Percentiles rank a stretch among this genome's conserved stretches.
Conservation (phyloP, 2,113 vertebrate genomes). For the Anarhynchus alexandrinus region DNA sequence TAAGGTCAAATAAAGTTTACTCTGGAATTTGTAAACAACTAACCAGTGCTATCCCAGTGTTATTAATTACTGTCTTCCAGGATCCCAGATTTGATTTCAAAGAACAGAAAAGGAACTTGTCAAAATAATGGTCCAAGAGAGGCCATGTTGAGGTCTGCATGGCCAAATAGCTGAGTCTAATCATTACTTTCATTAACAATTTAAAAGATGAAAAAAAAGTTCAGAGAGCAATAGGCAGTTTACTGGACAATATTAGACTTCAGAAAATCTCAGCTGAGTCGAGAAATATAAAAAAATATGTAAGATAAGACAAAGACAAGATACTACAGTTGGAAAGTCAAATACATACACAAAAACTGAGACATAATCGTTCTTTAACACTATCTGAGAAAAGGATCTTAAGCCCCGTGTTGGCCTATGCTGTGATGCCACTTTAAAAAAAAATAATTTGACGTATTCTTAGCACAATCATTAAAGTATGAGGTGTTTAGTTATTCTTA, state of each 20-base stretch:
- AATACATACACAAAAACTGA: not conserved
- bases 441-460: not conserved
- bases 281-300: not conserved
- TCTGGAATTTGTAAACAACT: conserved; percentile 22
- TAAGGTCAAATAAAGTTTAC: conserved; percentile 36
- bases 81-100: conserved; percentile 29
- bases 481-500: not conserved
- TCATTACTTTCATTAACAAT: not conserved
- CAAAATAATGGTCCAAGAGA: not conserved
- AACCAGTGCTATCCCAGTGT: not conserved
- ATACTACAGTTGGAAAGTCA: not conserved
- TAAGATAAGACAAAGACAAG: not conserved
- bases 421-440: not conserved
- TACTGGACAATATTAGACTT: not conserved
- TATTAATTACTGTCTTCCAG: conserved; percentile 14
- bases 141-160: not conserved
- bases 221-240: not conserved
- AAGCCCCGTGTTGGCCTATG: not conserved
- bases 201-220: not conserved
- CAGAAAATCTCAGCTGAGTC: not conserved
- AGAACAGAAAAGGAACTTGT: not conserved
- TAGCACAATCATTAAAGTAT: not conserved
- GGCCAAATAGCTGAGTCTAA: not conserved
- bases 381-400: not conserved
- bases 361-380: not conserved